A percentile compares a stretch with the other conserved stretches of the same genome.
These are phyloP conservation scores for Channa argus DNA, from an alignment of 2,113 vertebrate genomes.

Conservation along the genomic window DNA sequence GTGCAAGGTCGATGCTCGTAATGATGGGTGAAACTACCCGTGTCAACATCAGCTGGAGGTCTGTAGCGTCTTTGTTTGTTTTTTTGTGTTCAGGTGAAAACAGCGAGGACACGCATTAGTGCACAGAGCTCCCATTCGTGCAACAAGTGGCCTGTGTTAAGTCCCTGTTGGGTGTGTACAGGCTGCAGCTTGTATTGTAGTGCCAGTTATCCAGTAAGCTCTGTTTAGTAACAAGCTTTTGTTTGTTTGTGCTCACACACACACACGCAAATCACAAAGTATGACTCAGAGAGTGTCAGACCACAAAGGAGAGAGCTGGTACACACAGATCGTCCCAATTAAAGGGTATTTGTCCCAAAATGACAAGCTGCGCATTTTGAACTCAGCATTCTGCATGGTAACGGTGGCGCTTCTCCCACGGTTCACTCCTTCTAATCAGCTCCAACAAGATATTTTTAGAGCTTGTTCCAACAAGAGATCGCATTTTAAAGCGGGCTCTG, in stretches of 20 bases:
- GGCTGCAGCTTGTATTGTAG: conserved; percentile 50
- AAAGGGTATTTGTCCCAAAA: conserved; percentile 35
- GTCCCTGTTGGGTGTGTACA: conserved; percentile 27
- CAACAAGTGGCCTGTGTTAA: conserved; percentile 42
- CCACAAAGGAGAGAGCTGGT: conserved; percentile 13
- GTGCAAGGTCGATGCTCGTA: too few species aligned
- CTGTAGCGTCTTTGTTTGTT: not conserved
- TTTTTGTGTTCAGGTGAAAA: not conserved
- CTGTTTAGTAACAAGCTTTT: conserved; percentile 61
- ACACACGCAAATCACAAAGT: conserved; percentile 41
- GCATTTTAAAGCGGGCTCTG: too few species aligned
- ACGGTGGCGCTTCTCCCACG: not conserved
- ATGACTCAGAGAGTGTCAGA: conserved; percentile 32
- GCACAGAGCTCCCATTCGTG: conserved; percentile 36
- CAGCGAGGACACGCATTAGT: not conserved
- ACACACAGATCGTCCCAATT: conserved; percentile 52
- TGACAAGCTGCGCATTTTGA: conserved; percentile 37
- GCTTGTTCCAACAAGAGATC: not conserved
- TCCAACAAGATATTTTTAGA: not conserved
- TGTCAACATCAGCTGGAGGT: not conserved
- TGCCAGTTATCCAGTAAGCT: conserved; percentile 53
- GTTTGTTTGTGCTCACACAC: conserved; percentile 38
- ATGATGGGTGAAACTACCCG: not conserved
- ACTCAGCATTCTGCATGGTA: conserved; percentile 2
- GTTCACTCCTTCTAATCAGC: conserved; percentile 31